Percentiles rank a stretch among this genome's conserved stretches.
Evolutionary conservation across 2,113 vertebrate genomes (phyloP).

Genomic region (Bagarius yarrelli): DNA sequence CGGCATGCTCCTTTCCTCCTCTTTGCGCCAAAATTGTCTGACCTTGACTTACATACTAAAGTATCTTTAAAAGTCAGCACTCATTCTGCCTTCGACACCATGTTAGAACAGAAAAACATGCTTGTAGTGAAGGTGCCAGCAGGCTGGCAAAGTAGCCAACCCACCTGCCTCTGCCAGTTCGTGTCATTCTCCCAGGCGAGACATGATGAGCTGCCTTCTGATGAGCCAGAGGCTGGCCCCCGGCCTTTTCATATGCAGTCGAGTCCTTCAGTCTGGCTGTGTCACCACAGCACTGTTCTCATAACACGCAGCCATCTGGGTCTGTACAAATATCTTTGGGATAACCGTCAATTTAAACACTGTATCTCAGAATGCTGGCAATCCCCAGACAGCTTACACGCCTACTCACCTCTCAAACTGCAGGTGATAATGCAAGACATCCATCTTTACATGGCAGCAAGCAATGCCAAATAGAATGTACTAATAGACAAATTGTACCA

Average conservation of each 20-base stretch:
- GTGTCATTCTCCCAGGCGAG: conserved; percentile 44
- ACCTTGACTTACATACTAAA: conserved; percentile 49
- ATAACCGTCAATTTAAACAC: conserved; percentile 49
- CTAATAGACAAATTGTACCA: not conserved
- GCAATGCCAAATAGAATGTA: not conserved
- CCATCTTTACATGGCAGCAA: conserved; percentile 35
- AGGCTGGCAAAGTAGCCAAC: conserved; percentile 48
- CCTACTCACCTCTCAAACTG: conserved; percentile 23
- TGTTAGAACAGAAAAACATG: conserved; percentile 54
- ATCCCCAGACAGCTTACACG: conserved; percentile 29
- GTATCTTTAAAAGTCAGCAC: conserved; percentile 56
- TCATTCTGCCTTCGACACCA: conserved; percentile 48
- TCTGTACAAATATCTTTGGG: conserved; percentile 18
- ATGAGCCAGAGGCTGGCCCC: conserved; percentile 53
- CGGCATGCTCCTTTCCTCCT: not conserved
- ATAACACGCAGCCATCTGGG: conserved; percentile 49
- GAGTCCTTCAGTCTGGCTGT: conserved; percentile 33
- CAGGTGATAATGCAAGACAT: conserved; percentile 49
- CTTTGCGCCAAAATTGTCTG: conserved; percentile 32
- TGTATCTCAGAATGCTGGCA: conserved; percentile 29
- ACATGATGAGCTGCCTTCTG: conserved; percentile 56
- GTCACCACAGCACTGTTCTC: conserved; percentile 47
- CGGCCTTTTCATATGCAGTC: conserved; percentile 35
- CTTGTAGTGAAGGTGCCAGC: conserved; percentile 54
- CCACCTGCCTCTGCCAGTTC: conserved; percentile 56